Conservation (phyloP, 2,888 invertebrate species). For the Subacronicta megacephala region DNA sequence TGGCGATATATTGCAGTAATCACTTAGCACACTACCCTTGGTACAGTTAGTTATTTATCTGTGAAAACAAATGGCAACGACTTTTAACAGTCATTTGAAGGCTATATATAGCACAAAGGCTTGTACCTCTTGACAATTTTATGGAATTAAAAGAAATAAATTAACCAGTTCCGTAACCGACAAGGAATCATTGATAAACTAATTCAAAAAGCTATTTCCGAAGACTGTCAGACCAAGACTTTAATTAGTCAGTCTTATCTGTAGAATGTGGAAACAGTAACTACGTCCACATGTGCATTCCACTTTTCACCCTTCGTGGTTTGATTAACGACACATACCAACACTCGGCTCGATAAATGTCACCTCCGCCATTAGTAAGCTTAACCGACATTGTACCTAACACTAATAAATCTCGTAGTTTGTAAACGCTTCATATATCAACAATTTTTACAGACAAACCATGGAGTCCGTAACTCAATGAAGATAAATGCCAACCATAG, state of each 20-base stretch:
- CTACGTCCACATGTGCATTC: slow-evolving; percentile 37
- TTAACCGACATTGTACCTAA: slow-evolving; percentile 26
- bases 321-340: slow-evolving; percentile 44
- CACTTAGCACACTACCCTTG: slow-evolving; percentile 9
- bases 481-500: slow-evolving; percentile 32
- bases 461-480: slow-evolving; percentile 15
- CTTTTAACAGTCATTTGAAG: neutral
- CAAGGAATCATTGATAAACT: neutral
- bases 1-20: slow-evolving; percentile 18
- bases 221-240: slow-evolving; percentile 8
- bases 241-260: slow-evolving; percentile 25
- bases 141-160: neutral
- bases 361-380: slow-evolving; percentile 37
- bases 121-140: neutral
- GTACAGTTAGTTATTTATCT: slow-evolving; percentile 11
- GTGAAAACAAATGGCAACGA: slow-evolving; percentile 1
- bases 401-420: slow-evolving; percentile 23
- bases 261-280: slow-evolving; percentile 14
- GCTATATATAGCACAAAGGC: neutral
- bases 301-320: slow-evolving; percentile 28
- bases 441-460: slow-evolving; percentile 34
- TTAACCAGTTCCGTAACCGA: neutral
- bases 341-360: slow-evolving; percentile 47
- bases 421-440: slow-evolving; percentile 35
- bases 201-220: neutral